Percentiles rank a stretch among this genome's conserved stretches.
phyloP scores from a whole-genome alignment of 2,113 vertebrate species.

The Calonectris borealis region DNA sequence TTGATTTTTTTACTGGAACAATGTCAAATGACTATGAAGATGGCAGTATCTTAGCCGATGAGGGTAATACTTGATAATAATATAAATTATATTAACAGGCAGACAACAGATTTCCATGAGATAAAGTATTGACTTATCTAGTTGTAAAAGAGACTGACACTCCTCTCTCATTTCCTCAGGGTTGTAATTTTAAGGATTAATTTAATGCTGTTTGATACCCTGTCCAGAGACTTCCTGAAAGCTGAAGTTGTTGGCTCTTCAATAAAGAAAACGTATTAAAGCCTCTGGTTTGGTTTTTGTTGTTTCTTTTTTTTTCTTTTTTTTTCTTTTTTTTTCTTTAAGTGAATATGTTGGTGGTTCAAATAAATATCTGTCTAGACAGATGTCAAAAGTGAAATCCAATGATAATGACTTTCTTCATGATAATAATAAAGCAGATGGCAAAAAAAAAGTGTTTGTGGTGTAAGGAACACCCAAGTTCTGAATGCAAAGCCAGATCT shows the following conservation, averaged over 20 bases:
- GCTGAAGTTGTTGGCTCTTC: slow-evolving; percentile 5
- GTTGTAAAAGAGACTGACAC: not conserved
- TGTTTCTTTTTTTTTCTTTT: rapidly evolving
- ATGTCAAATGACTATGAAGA: not conserved
- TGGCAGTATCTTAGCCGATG: not conserved
- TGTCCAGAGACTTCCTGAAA: slow-evolving; percentile 13
- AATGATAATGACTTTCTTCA: not conserved
- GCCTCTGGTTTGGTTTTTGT: not conserved
- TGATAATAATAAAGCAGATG: not conserved
- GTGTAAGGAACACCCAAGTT: not conserved
- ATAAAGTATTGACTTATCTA: not conserved
- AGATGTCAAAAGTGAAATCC: not conserved
- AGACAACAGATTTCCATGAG: not conserved
- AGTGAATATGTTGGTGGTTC: not conserved
- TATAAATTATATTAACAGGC: not conserved
- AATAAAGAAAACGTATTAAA: not conserved
- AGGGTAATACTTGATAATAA: not conserved
- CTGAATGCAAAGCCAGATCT: not conserved
- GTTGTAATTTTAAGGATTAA: slow-evolving; percentile 49
- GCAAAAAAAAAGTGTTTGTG: not conserved
- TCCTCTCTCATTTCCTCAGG: not conserved
- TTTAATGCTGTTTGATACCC: slow-evolving; percentile 25
- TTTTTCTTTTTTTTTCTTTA: not conserved
- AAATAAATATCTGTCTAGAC: slow-evolving; percentile 36
- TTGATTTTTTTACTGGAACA: not conserved